These are phyloP conservation scores for Hipposideros larvatus DNA, from an alignment of 2,797 vertebrate species.

Conservation along the genomic window DNA sequence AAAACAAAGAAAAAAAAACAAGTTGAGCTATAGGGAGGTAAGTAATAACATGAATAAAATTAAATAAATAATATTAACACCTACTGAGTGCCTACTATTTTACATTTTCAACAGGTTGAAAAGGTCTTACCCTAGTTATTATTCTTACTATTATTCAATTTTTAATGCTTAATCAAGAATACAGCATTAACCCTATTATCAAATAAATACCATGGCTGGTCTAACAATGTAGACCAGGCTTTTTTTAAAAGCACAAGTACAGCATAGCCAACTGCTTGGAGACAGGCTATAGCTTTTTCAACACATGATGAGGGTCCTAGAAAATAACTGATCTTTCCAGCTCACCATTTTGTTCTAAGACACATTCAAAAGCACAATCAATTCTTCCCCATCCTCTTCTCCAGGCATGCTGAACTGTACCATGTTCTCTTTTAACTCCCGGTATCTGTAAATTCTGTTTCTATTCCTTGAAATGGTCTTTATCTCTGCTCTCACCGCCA, in stretches of 20 bases:
- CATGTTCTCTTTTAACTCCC: not conserved
- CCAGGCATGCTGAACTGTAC: not conserved
- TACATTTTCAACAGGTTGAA: not conserved
- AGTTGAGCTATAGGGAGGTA: not conserved
- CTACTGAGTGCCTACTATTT: not conserved
- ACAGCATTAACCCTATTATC: not conserved
- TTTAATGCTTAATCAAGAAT: not conserved
- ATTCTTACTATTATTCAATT: not conserved
- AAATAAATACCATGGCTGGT: not conserved
- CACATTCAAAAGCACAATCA: not conserved
- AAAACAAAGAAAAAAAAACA: not conserved
- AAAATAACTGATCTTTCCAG: not conserved
- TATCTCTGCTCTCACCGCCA: not conserved
- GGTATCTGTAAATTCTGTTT: not conserved
- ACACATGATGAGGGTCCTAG: not conserved
- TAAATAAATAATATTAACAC: conserved; percentile 3
- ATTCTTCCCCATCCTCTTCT: not conserved
- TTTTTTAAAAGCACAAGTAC: not conserved
- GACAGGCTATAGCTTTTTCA: not conserved
- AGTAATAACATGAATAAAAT: not conserved
- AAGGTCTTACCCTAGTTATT: not conserved
- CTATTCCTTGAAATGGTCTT: not conserved
- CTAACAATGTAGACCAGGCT: not conserved
- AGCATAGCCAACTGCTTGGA: not conserved
- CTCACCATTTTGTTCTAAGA: not conserved